Conservation (phyloP, 2,113 vertebrate species). For the zebrafish (Danio rerio) region DNA sequence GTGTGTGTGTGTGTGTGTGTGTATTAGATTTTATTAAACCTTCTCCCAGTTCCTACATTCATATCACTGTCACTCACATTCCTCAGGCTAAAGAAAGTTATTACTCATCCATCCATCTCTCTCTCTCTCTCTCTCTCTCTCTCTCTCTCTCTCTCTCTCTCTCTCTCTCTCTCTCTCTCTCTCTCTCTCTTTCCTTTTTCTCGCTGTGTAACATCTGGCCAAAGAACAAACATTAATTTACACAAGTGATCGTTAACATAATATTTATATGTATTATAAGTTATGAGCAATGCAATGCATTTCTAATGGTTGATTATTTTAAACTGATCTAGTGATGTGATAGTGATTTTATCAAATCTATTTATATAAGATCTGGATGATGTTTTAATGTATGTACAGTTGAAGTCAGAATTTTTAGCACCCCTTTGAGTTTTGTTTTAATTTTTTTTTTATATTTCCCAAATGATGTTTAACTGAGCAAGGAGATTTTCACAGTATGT, state of each 20-base stretch:
- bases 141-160: slow-evolving; percentile 62
- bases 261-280: slow-evolving; percentile 55
- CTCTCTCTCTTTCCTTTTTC: background rate
- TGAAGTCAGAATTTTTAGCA: no score
- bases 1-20: slow-evolving; percentile 52
- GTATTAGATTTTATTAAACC: slow-evolving; percentile 60
- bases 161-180: slow-evolving; percentile 51
- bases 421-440: no score
- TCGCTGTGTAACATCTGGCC: slow-evolving; percentile 24
- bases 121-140: slow-evolving; percentile 62
- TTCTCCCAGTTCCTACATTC: slow-evolving; percentile 56
- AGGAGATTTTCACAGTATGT: no score
- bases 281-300: slow-evolving; percentile 72
- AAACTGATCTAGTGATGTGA: background rate
- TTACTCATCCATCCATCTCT: slow-evolving; percentile 63
- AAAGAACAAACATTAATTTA: slow-evolving; percentile 49
- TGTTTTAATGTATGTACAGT: background rate
- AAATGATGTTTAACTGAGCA: no score
- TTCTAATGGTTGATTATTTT: background rate
- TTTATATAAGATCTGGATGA: background rate
- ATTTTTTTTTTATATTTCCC: no score
- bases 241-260: slow-evolving; percentile 47
- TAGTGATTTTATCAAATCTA: background rate
- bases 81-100: slow-evolving; percentile 59
- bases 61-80: slow-evolving; percentile 59